Percentiles rank a stretch among this genome's conserved stretches.
phyloP scores from a whole-genome alignment of 2,113 vertebrate genomes.

The Leptobrachium leishanense region DNA sequence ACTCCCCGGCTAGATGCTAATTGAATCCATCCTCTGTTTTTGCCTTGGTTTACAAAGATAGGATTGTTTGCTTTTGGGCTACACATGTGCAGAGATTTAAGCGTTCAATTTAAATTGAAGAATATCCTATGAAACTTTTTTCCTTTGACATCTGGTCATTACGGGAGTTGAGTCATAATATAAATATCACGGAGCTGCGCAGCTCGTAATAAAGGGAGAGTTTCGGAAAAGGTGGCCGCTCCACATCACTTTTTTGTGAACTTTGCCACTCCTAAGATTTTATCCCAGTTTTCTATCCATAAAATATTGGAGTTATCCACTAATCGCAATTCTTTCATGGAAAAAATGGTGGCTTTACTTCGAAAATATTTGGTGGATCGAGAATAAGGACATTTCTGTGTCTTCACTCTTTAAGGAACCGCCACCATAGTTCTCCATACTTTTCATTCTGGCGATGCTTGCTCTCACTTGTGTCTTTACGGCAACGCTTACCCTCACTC shows the following conservation, averaged over 20 bases:
- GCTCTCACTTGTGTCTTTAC: too few relatives aligned
- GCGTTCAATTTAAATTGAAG: conserved; percentile 60
- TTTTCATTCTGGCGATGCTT: too few relatives aligned
- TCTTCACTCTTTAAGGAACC: too few relatives aligned
- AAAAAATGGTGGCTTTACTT: too few relatives aligned
- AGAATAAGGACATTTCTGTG: too few relatives aligned
- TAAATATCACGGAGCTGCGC: conserved; percentile 64
- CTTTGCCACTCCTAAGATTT: too few relatives aligned
- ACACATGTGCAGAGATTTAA: conserved; percentile 67
- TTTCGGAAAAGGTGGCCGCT: not conserved
- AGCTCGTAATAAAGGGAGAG: conserved; percentile 54
- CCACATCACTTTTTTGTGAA: conserved; percentile 9
- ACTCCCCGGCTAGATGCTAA: conserved; percentile 64
- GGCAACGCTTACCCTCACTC: too few relatives aligned
- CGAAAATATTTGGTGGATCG: too few relatives aligned
- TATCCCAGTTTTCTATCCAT: too few relatives aligned
- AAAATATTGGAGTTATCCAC: too few relatives aligned
- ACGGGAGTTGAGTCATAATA: conserved; percentile 63
- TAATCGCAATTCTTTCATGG: too few relatives aligned
- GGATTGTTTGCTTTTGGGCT: conserved; percentile 64
- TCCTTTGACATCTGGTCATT: conserved; percentile 65
- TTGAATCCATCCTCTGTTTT: conserved; percentile 68
- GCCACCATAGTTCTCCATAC: too few relatives aligned
- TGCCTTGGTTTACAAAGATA: conserved; percentile 66
- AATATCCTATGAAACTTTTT: conserved; percentile 56